Evolutionary conservation across 2,888 invertebrate species (phyloP), one percentile per base, ranked within the genome.

Genomic region (Pomacea canaliculata): DNA sequence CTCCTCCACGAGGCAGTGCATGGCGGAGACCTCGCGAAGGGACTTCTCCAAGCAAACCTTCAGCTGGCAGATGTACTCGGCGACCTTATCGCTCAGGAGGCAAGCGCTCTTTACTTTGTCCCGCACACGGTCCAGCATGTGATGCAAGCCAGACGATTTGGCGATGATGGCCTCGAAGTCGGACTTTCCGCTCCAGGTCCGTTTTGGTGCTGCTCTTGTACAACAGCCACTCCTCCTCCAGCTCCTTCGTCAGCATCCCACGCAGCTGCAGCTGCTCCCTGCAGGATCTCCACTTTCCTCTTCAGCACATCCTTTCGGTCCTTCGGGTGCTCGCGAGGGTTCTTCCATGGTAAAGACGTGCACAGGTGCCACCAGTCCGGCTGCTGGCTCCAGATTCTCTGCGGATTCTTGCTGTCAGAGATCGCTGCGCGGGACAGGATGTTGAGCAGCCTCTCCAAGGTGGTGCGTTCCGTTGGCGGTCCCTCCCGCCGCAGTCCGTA

Each of bases 121-220:
- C 48, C 37, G 46, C 19, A 69, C 74, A 59, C 68, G 46, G 63
- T 60, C 56, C 48, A 74, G 27, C 74, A 74, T 69, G 16, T 60
- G 68, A 49, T 74, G 74, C 60, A 74, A 62, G 3, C 74, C 69
- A 9, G 74, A 74, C 10, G 74, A 68, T 62, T 74, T 74, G 49
- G 69, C 27, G 27, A 74, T 74, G 62, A 74, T 59, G 16, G 74
- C 74, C 19, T 74, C 74, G 37, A 74, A 74, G 69, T 74, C 74
- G 9, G 74, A 74, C 59, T 74, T 74, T 74, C 62, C 68, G 74
- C 23, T 74, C 74, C 62, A 74, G 60, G 74, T 74, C 74, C 2
- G 46, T 27, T 27, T 68, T 69, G 62, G 68, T 74, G 74, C 74
- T 51, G 27, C 12, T n/a, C 46, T 48, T 56, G 23, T 62, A 67